Conservation (phyloP, 2,888 invertebrate genomes). For the Cephonodes hylas region DNA sequence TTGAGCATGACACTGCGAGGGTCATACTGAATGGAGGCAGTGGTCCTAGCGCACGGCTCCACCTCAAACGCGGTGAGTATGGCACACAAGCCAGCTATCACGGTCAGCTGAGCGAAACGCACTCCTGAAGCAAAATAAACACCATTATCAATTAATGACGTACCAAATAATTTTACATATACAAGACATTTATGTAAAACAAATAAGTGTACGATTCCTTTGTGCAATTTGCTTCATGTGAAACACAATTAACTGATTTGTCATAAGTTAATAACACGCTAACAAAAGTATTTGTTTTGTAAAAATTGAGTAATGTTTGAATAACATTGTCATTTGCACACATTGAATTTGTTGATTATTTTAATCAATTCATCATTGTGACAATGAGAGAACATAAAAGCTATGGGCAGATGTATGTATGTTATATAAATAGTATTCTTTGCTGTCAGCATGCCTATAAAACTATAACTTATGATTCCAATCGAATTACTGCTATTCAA, state of each 20-base stretch:
- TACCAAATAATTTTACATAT: background rate
- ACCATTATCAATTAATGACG: background rate
- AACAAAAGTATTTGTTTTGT: background rate
- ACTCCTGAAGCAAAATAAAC: slow-evolving; percentile 52
- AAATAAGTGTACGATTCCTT: background rate
- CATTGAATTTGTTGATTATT: background rate
- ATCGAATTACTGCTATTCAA: background rate
- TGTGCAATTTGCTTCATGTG: too few species aligned
- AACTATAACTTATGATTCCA: background rate
- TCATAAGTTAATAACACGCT: background rate
- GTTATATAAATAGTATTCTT: background rate
- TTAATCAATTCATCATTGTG: background rate
- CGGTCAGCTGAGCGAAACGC: slow-evolving; percentile 67
- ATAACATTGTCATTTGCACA: slow-evolving; percentile 1
- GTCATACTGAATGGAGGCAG: slow-evolving; percentile 63
- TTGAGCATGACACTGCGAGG: slow-evolving; percentile 73
- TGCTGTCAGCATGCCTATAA: background rate
- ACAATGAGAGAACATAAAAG: background rate
- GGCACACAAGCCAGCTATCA: slow-evolving; percentile 58
- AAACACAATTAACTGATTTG: background rate
- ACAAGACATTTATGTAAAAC: background rate
- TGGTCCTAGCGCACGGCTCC: slow-evolving; percentile 64
- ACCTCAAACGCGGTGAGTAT: slow-evolving; percentile 55
- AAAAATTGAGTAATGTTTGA: background rate
- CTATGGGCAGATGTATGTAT: background rate